Conservation (phyloP, 2,888 invertebrate genomes). For the Clanis bilineata region DNA sequence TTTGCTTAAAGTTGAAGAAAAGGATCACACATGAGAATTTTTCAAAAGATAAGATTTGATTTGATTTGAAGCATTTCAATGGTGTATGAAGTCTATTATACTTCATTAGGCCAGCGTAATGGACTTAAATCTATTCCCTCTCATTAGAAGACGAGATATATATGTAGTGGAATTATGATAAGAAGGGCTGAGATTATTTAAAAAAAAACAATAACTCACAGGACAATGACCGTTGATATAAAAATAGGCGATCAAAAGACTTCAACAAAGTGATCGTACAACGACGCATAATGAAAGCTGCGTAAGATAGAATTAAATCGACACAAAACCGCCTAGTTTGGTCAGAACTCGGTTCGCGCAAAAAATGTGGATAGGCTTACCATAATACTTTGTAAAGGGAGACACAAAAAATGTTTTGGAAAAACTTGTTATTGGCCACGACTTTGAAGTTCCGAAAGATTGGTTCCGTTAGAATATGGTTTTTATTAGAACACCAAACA, state of each 20-base stretch:
- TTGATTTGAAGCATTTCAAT: no score
- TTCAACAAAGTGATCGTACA: conserved; percentile 36
- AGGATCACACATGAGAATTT: no score
- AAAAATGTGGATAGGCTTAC: background rate
- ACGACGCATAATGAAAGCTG: conserved; percentile 44
- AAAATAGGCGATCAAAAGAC: conserved; percentile 47
- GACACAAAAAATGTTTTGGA: background rate
- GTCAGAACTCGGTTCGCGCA: background rate
- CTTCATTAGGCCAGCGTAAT: no score
- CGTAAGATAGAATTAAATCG: conserved; percentile 43
- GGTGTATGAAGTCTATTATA: no score
- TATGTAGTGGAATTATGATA: no score
- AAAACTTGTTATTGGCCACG: background rate
- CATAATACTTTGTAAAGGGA: background rate
- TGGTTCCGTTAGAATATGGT: background rate
- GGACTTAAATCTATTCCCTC: no score
- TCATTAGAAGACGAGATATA: no score
- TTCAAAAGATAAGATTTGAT: no score
- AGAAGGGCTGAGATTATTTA: no score
- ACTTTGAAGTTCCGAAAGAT: background rate
- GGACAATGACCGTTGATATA: conserved; percentile 40
- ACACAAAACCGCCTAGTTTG: conserved; percentile 32
- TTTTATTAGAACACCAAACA: background rate
- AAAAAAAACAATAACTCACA: conserved; percentile 19
- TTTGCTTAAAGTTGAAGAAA: no score